Conservation (phyloP, 2,113 vertebrate genomes). For the Pantherophis guttatus region DNA sequence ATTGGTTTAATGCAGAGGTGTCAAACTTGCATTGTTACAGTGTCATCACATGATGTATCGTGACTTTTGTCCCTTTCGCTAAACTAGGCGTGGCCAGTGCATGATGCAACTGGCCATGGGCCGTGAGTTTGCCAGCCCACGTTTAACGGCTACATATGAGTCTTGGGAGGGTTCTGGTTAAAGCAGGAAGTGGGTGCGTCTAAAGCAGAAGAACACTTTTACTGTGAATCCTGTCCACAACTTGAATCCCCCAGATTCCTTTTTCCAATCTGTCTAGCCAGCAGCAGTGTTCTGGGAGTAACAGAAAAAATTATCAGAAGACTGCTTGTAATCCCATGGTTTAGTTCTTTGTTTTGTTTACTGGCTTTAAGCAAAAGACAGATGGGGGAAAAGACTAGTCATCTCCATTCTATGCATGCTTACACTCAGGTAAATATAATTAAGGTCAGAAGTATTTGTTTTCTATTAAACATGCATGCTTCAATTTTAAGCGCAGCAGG, state of each 20-base stretch:
- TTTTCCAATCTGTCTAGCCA: not conserved
- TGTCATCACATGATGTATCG: too few relatives aligned
- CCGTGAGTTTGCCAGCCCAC: too few relatives aligned
- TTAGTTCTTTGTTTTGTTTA: slow-evolving; percentile 46
- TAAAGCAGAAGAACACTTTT: not conserved
- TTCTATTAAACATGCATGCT: not conserved
- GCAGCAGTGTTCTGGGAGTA: not conserved
- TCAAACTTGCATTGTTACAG: too few relatives aligned
- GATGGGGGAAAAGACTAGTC: not conserved
- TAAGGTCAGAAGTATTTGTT: not conserved
- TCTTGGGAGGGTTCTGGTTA: not conserved
- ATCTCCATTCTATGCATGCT: not conserved
- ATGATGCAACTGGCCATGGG: too few relatives aligned
- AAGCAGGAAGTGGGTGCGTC: not conserved
- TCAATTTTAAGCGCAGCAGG: not conserved
- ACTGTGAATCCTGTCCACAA: not conserved
- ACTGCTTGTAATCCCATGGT: not conserved
- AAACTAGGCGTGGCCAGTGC: too few relatives aligned
- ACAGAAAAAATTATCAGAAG: not conserved
- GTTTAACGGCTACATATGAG: not conserved
- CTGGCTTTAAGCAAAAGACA: slow-evolving; percentile 1
- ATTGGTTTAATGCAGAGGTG: not conserved
- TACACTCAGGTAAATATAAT: not conserved
- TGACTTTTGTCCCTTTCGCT: too few relatives aligned
- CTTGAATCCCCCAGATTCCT: not conserved